Base-by-base conservation (phyloP, 1,140 invertebrate species). In the Aphaenogaster ashmeadi region DNA sequence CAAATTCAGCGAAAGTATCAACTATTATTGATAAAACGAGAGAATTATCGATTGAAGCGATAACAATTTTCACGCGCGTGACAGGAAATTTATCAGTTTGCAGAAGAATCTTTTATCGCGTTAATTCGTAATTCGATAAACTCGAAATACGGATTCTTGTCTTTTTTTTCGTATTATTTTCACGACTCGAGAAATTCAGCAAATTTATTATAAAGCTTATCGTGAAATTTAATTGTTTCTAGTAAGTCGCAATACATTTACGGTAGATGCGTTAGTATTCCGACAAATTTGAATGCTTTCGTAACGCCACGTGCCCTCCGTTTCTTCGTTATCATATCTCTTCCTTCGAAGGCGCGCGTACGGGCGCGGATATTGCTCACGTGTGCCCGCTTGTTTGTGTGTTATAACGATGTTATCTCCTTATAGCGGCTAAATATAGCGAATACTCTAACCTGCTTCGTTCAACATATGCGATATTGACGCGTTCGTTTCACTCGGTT, bases 391-490 rank as follows among this genome's bases (percentile, higher is more conserved):
- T 58, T 74, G 47, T 74, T 66, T 69, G 62, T 50, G 60, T 83
- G 33, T 62, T 62, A n/a, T 58, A 79, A 50, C 56, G 38, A 77
- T 83, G 67, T 90, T 92, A 92, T 92, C 88, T 88, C 58, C 87
- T 92, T 84, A 87, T 83, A 79, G 56, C 71, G 52, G 77, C 91
- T 92, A 92, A 92, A 92, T 92, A 92, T 92, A 92, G 91, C 91
- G 41, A 58, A 1, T 79, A 54, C 33, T 72, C 88, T 91, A 90
- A 89, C 84, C 78, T 64, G 67, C 64, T 81, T 56, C 58, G 60
- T 89, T 89, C 72, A 91, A 91, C 79, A 81, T 33, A 56, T 50
- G 47, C 52, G 56, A 88, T 77, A 79, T 84, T 18, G 41, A 66
- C 66, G 52, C 50, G 52, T 27, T 44, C 36, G 18, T 36, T 41